phyloP scores from a whole-genome alignment of 2,888 invertebrate genomes.

The Caenorhabditis sp. region DNA sequence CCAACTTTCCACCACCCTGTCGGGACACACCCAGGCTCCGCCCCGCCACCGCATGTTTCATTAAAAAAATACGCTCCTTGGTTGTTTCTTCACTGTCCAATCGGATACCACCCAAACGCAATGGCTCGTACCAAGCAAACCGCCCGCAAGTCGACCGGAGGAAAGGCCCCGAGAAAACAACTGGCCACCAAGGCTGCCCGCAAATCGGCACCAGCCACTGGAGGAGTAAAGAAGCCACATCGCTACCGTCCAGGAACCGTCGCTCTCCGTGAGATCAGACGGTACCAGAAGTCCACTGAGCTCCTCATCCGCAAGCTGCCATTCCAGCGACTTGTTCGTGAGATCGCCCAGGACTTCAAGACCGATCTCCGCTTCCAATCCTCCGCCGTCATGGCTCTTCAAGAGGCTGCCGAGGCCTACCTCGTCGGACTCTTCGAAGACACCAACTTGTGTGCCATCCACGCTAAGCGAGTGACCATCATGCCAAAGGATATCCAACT shows the following conservation, averaged over 20 bases:
- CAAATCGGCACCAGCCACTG: slow-evolving; percentile 95
- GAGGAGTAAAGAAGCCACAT: slow-evolving; percentile 93
- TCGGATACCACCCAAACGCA: slow-evolving; percentile 21
- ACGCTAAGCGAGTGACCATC: slow-evolving; percentile 97
- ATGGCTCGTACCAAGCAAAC: slow-evolving; percentile 78
- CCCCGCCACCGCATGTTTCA: too few relatives aligned
- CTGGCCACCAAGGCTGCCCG: slow-evolving; percentile 86
- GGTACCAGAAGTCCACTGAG: slow-evolving; percentile 91
- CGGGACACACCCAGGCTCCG: too few relatives aligned
- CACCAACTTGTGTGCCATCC: slow-evolving; percentile 97
- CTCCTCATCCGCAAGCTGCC: slow-evolving; percentile 84
- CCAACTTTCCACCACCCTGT: too few relatives aligned
- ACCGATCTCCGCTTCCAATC: slow-evolving; percentile 91
- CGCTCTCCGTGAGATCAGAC: slow-evolving; percentile 95
- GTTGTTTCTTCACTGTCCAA: slow-evolving; percentile 12
- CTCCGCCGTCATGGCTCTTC: slow-evolving; percentile 93
- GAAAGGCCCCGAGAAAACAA: slow-evolving; percentile 75
- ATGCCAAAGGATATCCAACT: slow-evolving; percentile 94
- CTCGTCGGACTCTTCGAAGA: slow-evolving; percentile 94
- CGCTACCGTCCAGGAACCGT: slow-evolving; percentile 96
- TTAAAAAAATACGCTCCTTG: too few relatives aligned
- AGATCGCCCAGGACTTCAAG: slow-evolving; percentile 75
- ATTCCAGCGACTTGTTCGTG: slow-evolving; percentile 90
- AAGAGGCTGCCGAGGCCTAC: slow-evolving; percentile 89
- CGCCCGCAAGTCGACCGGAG: slow-evolving; percentile 75